These are phyloP conservation scores for Nestor notabilis DNA, from an alignment of 2,113 vertebrate genomes.

Conservation along the genomic window DNA sequence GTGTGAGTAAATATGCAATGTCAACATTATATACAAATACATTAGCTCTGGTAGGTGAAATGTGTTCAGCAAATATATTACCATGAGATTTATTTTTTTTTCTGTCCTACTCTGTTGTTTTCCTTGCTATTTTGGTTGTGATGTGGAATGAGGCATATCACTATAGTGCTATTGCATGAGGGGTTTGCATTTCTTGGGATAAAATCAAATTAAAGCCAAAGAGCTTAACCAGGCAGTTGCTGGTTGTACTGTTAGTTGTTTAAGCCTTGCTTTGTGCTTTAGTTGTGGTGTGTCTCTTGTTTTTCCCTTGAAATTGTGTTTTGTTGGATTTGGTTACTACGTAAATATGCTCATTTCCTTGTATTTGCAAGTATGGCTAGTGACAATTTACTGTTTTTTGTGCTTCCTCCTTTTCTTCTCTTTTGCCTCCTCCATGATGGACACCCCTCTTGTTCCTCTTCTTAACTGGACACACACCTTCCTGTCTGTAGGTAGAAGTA, in stretches of 20 bases:
- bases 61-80: slow-evolving; percentile 44
- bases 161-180: slow-evolving; percentile 64
- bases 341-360: not conserved
- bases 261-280: slow-evolving; percentile 20
- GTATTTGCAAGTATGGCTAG: not conserved
- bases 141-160: slow-evolving; percentile 29
- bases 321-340: not conserved
- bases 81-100: slow-evolving; percentile 13
- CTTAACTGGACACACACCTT: slow-evolving; percentile 73
- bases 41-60: slow-evolving; percentile 47
- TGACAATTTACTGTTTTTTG: slow-evolving; percentile 60
- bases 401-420: slow-evolving; percentile 62
- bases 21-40: slow-evolving; percentile 33
- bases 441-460: slow-evolving; percentile 69
- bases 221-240: slow-evolving; percentile 26
- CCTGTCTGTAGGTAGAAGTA: slow-evolving; percentile 94
- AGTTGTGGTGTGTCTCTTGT: not conserved
- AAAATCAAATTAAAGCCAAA: slow-evolving; percentile 33
- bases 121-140: slow-evolving; percentile 41
- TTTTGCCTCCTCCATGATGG: slow-evolving; percentile 68
- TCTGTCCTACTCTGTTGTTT: slow-evolving; percentile 32
- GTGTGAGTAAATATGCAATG: slow-evolving; percentile 28
- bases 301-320: not conserved
- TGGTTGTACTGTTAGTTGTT: not conserved
- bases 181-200: slow-evolving; percentile 38